phyloP scores from a whole-genome alignment of 2,797 vertebrate species.

The Poeciliopsis gracilis region DNA sequence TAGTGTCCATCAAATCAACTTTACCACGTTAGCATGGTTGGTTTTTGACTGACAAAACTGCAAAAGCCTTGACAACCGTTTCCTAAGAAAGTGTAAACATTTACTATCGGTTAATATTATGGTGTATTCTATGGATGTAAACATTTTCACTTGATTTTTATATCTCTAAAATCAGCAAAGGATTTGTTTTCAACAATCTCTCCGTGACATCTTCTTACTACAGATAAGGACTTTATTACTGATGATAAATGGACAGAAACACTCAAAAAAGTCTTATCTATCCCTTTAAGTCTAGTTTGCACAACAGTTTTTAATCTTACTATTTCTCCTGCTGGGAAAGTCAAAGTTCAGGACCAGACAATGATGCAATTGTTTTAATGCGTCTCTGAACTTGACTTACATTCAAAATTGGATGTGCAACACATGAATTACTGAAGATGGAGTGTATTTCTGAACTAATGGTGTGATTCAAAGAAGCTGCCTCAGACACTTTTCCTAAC shows the following conservation, averaged over 20 bases:
- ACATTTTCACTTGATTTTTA: background rate
- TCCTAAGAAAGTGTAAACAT: background rate
- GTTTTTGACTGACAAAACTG: background rate
- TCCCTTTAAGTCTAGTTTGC: background rate
- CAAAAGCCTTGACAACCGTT: background rate
- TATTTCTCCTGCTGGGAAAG: constrained; percentile 61
- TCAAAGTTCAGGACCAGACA: constrained; percentile 54
- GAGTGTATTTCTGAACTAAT: constrained; percentile 42
- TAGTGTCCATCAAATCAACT: background rate
- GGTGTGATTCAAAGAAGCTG: constrained; percentile 46
- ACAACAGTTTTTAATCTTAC: constrained; percentile 44
- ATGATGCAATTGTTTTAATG: constrained; percentile 57
- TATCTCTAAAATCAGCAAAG: background rate
- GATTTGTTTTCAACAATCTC: background rate
- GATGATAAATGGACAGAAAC: background rate
- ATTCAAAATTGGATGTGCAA: constrained; percentile 44
- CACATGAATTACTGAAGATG: constrained; percentile 23
- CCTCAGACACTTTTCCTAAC: constrained; percentile 34
- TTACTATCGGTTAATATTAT: background rate
- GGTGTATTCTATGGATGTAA: background rate
- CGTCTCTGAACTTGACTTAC: constrained; percentile 54
- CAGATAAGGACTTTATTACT: background rate
- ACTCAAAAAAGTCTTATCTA: background rate
- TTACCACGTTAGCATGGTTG: background rate
- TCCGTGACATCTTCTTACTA: background rate